Evolutionary conservation across 2,888 invertebrate species (phyloP), one percentile per base, ranked within the genome.

Genomic region (Dysmachus trigonus): DNA sequence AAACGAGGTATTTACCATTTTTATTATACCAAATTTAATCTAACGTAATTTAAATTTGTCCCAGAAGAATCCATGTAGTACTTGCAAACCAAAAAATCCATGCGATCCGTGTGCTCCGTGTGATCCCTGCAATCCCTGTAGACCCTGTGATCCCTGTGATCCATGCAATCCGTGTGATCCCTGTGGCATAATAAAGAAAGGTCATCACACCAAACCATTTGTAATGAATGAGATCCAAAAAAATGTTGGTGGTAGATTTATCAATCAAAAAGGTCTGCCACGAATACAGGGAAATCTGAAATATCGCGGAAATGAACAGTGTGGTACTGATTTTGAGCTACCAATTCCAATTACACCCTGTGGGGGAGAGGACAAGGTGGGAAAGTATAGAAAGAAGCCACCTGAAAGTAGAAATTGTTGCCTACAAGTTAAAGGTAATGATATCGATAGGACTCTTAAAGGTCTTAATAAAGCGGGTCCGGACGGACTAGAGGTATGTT

Each of bases 401-500:
- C 47, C 62, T 0, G 35, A 76, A 33, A 86, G 33, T 6, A 89
- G 91, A 81, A 90, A 88, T 74, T 90, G 90, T 82, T 91, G 91
- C 79, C 88, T 92, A 87, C 92, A 92, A 89, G 92, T 91, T 31
- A 88, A 90, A 86, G 89, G 89, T n/a, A 87, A 89, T 2, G 91
- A 91, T 79, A 90, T 90, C 10, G 90, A 90, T 83, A 89, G 90
- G 35, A 89, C 90, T 27, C 88, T 91, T 89, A 89, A 90, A 86
- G 91, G 90, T 41, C 89, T 92, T 6, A 86, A 73, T 10, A 47
- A 85, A 35, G 77, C 30, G 53, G 35, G 15, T 4, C 76, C 85
- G 7, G 7, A 91, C 87, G 92, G 92, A 51, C 91, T 92, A 8
- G 92, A 92, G 90, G 92, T 92, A 84, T 89, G 89, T 88, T n/a